Evolutionary conservation across 30 jellyfish, hydroid and myxozoan species (phyloP).

Genomic region (Phacellophora camtschatica): DNA sequence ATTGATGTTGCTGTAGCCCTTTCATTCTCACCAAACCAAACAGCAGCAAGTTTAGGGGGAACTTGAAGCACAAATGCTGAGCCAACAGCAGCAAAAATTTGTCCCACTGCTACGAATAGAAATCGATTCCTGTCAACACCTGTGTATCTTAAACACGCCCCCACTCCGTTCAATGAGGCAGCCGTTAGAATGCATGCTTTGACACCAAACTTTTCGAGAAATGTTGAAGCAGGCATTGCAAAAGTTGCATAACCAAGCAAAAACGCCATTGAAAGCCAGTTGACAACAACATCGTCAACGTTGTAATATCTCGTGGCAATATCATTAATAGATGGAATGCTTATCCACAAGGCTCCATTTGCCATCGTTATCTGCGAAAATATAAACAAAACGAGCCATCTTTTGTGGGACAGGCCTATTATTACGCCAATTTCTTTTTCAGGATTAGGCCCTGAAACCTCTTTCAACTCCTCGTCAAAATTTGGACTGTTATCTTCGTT

Average conservation of each 20-base stretch:
- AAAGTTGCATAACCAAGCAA: constrained; percentile 54
- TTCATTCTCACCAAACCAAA: constrained; percentile 92
- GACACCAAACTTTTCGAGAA: constrained; percentile 63
- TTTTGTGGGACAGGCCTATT: constrained; percentile 23
- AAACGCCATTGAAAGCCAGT: constrained; percentile 80
- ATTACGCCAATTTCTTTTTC: background rate
- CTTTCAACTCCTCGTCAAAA: too few relatives aligned
- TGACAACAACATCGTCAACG: constrained; percentile 26
- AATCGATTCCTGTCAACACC: constrained; percentile 62
- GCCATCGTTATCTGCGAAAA: constrained; percentile 70
- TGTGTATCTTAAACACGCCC: constrained; percentile 58
- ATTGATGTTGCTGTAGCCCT: constrained; percentile 88
- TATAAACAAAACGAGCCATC: constrained; percentile 73
- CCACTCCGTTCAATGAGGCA: constrained; percentile 62
- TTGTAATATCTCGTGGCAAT: constrained; percentile 53
- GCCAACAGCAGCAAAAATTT: constrained; percentile 77
- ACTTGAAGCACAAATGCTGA: constrained; percentile 69
- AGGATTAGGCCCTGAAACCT: too few relatives aligned
- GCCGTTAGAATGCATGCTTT: constrained; percentile 55
- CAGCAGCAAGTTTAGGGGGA: constrained; percentile 83
- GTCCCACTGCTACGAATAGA: constrained; percentile 67
- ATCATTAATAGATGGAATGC: constrained; percentile 63
- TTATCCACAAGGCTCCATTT: constrained; percentile 76
- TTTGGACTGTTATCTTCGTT: too few relatives aligned
- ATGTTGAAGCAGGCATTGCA: constrained; percentile 83